Conservation (phyloP, 2,888 invertebrate genomes). For the Argyra leucocephala region DNA sequence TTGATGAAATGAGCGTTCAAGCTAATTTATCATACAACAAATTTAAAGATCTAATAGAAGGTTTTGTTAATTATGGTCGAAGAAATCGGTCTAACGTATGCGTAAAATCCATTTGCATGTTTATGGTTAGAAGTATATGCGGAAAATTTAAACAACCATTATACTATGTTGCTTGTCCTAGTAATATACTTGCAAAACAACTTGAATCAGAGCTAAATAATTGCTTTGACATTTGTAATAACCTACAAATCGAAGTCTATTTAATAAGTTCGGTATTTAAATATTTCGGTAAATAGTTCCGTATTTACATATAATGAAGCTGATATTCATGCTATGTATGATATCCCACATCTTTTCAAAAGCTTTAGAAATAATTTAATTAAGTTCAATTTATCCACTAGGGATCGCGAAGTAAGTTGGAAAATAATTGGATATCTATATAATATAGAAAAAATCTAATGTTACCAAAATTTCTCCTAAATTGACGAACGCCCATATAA, state of each 20-base stretch:
- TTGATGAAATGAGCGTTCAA: conserved; percentile 12
- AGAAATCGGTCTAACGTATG: neutral
- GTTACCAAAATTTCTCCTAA: too few species aligned
- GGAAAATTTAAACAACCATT: conserved; percentile 11
- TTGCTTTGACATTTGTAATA: conserved; percentile 8
- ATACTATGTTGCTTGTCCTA: conserved; percentile 7
- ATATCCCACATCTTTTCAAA: conserved; percentile 11
- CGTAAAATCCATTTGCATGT: conserved; percentile 1
- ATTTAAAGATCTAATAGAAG: conserved; percentile 7
- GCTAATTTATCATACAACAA: conserved; percentile 11
- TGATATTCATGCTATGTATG: neutral
- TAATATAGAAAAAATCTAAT: too few species aligned
- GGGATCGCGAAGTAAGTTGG: neutral
- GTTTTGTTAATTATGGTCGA: conserved; percentile 9
- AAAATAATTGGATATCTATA: neutral
- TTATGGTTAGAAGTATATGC: conserved; percentile 13
- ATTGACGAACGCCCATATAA: too few species aligned
- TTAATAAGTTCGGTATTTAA: too few species aligned
- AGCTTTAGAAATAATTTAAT: conserved; percentile 9
- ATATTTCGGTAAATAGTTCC: too few species aligned
- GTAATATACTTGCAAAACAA: neutral
- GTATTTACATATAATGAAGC: too few species aligned
- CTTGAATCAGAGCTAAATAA: neutral
- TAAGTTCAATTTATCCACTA: conserved; percentile 2
- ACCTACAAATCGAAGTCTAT: neutral